Base-by-base conservation (phyloP, 1,140 invertebrate species). In the Solenopsis fugax region DNA sequence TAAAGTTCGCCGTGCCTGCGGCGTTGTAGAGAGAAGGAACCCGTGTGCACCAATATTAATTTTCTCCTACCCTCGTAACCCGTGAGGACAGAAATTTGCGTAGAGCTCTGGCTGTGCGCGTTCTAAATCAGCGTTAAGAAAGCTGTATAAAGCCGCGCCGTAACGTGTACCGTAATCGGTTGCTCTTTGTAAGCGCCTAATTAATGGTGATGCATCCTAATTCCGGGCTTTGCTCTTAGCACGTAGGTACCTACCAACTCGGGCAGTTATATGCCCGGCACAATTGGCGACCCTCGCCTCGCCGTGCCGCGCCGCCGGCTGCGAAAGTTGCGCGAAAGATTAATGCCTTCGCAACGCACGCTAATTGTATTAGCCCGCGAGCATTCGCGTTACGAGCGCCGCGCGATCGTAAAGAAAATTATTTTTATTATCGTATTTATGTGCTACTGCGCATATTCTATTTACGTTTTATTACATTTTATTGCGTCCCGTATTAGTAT, bases 151-250 rank as follows among this genome's bases (percentile, higher is more conserved):
- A 85, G 82, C 73, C 24, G 6, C 62, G 62, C 48, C 54, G 75
- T 78, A 73, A 48, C 69, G 56, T 78, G 82, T 78, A 65, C 48
- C 75, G 48, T 77, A 78, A 85, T 64, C 60, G 71, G 69, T 67
- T 69, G 78, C 71, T 76, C 81, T 85, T 87, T 87, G 87, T 87
- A 84, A 71, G 86, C 88, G 76, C 56, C 87, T 92, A 93, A 93
- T 93, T 92, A 89, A 90, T 87, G 86, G 62, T 86, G 86, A 91
- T 91, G 87, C 89, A 91, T 91, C 86, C 90, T 91, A 91, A 92
- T 92, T 92, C 80, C 54, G 16, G 86, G 81, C 80, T 87, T 85
- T 87, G 75, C 64, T 87, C 48, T 76, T 76, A 54, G 62, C 37
- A 5, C 48, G 41, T 58, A 48, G 69, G 54, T 84, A 34, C 41